These are phyloP conservation scores for Euclidia mi DNA, from an alignment of 2,888 invertebrate genomes.

Conservation along the genomic window DNA sequence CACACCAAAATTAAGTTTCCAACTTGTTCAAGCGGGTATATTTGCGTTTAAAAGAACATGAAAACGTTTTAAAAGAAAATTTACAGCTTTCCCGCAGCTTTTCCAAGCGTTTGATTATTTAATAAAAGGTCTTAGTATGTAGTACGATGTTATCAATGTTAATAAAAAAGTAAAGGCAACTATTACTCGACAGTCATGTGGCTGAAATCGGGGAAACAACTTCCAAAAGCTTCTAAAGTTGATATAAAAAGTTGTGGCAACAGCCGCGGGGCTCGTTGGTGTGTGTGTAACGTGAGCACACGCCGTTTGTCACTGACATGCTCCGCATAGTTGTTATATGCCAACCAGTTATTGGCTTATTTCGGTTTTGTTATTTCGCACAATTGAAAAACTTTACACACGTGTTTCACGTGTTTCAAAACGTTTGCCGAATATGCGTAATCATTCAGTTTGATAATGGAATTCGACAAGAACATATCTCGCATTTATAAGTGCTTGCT, in stretches of 20 bases:
- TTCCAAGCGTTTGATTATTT: slow-evolving; percentile 24
- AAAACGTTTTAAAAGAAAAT: slow-evolving; percentile 35
- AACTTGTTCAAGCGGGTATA: not conserved
- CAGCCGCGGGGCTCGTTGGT: slow-evolving; percentile 58
- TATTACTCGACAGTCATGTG: slow-evolving; percentile 47
- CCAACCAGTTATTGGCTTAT: slow-evolving; percentile 1
- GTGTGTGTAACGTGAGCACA: slow-evolving; percentile 35
- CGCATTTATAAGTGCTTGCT: no score
- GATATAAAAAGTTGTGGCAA: slow-evolving; percentile 60
- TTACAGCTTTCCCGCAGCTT: slow-evolving; percentile 16
- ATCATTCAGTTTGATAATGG: no score
- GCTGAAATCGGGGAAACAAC: slow-evolving; percentile 54
- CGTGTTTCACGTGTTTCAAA: no score
- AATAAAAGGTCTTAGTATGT: slow-evolving; percentile 13
- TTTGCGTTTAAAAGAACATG: not conserved
- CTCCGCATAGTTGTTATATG: slow-evolving; percentile 9
- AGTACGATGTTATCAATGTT: slow-evolving; percentile 18
- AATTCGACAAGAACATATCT: no score
- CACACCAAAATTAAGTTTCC: no score
- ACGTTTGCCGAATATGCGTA: no score
- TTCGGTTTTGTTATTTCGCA: slow-evolving; percentile 9
- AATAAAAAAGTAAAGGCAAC: slow-evolving; percentile 33
- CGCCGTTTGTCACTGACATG: slow-evolving; percentile 20
- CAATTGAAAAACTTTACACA: not conserved
- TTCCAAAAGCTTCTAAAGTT: slow-evolving; percentile 52